Conservation (phyloP, 2,113 vertebrate genomes). For the Leuciscus idus region DNA sequence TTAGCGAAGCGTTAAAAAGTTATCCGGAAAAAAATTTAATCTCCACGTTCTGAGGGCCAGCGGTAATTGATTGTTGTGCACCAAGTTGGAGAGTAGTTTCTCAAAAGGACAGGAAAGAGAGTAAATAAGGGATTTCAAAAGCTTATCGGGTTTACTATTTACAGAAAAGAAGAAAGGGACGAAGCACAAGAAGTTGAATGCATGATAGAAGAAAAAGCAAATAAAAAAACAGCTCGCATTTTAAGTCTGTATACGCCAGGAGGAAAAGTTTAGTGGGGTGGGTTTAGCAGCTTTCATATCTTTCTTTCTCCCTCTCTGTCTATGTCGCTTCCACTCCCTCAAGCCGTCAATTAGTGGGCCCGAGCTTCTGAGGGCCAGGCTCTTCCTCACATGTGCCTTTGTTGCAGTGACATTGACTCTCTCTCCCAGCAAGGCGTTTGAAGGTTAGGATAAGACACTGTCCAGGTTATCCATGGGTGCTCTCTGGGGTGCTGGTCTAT, state of each 20-base stretch:
- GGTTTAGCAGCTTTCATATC: slow-evolving; percentile 67
- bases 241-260: slow-evolving; percentile 50
- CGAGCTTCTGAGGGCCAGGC: slow-evolving; percentile 64
- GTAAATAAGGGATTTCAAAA: slow-evolving; percentile 55
- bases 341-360: slow-evolving; percentile 77
- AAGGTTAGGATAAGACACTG: slow-evolving; percentile 75
- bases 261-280: slow-evolving; percentile 55
- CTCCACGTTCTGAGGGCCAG: background rate
- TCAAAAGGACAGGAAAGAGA: slow-evolving; percentile 37
- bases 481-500: slow-evolving; percentile 71
- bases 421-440: slow-evolving; percentile 69
- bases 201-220: slow-evolving; percentile 42
- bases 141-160: slow-evolving; percentile 51
- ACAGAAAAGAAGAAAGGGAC: slow-evolving; percentile 4
- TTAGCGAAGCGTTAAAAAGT: slow-evolving; percentile 12
- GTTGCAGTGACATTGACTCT: slow-evolving; percentile 62
- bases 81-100: slow-evolving; percentile 24
- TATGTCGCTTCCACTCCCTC: slow-evolving; percentile 68
- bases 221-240: slow-evolving; percentile 52
- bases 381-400: slow-evolving; percentile 73
- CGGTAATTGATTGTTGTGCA: slow-evolving; percentile 25
- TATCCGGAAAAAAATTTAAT: background rate
- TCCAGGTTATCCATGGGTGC: slow-evolving; percentile 72
- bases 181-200: slow-evolving; percentile 35
- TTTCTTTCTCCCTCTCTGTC: slow-evolving; percentile 62